Base-by-base conservation (phyloP, 1,140 invertebrate species). In the Anadara kagoshimensis region DNA sequence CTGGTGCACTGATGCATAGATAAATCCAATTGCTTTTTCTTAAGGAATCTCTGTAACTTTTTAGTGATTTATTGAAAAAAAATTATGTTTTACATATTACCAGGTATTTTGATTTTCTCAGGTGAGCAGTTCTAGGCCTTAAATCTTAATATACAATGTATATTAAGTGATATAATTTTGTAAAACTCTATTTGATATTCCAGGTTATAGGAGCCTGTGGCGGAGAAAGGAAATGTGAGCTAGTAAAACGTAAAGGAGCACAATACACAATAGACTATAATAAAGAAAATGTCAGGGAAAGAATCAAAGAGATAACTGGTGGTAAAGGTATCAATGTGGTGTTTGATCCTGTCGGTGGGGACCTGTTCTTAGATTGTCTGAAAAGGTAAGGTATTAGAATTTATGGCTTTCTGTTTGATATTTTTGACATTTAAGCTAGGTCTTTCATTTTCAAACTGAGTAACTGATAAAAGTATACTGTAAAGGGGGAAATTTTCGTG, bases 181-280 rank as follows among this genome's bases (percentile, higher is more conserved):
- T 36, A 36, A 36, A 36, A 36, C 7, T n/a, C n/a, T n/a, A n/a
- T n/a, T n/a, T n/a, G n/a, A n/a, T n/a, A 2, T 51, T 45, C 18
- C 45, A 93, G 92, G 92, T 93, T 5, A 92, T 93, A 78, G 92
- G 88, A 41, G 89, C 92, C 14, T 92, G 91, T 74, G 89, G 89
- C 18, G 89, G 91, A 0, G 91, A 92, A 82, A 90, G 92, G 47
- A 91, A 91, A 78, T 89, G 91, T 11, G 76, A 85, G 20, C 74
- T 91, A 43, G 89, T 92, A 24, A 80, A 92, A 53, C 88, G 91
- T 12, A 92, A 91, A 85, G 93, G 93, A 51, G 92, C 92, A 0
- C n/a, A 64, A 24, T 54, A 82, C 49, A 67, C 77, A 18, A 81
- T 84, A 44, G 79, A 84, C 69, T 92, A 91, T 68, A 90, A 89